These are phyloP conservation scores for Drosophila pseudotalamancana DNA, from an alignment of 2,888 invertebrate species.

Conservation along the genomic window DNA sequence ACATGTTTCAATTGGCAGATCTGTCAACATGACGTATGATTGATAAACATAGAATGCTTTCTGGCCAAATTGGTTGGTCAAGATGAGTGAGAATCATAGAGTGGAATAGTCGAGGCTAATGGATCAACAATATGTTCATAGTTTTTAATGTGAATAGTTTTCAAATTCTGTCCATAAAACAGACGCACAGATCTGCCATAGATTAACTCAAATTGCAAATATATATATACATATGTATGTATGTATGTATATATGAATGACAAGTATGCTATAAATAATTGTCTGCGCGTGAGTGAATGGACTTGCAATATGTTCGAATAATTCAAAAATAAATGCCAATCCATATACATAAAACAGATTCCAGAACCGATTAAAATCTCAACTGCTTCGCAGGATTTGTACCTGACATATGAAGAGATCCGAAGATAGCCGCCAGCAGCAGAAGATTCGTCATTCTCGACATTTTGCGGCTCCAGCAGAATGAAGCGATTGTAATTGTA, in stretches of 20 bases:
- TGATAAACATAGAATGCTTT: conserved; percentile 28
- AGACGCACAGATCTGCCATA: conserved; percentile 22
- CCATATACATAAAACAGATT: conserved; percentile 30
- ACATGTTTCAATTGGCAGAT: conserved; percentile 13
- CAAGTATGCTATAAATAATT: conserved; percentile 27
- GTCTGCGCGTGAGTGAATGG: conserved; percentile 17
- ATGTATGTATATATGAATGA: conserved; percentile 8
- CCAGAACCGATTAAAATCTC: conserved; percentile 6
- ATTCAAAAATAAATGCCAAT: too few species aligned
- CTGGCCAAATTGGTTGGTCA: conserved; percentile 26
- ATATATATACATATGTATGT: conserved; percentile 1
- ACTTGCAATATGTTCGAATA: conserved; percentile 26
- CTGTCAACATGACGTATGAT: conserved; percentile 56
- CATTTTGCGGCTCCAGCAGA: conserved; percentile 28
- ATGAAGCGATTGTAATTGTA: conserved; percentile 25
- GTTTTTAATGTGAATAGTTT: conserved; percentile 5
- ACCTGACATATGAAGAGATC: conserved; percentile 56
- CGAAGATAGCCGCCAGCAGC: conserved; percentile 57
- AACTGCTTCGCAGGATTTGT: conserved; percentile 16
- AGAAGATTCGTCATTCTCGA: conserved; percentile 53
- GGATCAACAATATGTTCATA: conserved; percentile 14
- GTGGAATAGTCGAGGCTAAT: conserved; percentile 31
- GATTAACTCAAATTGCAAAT: conserved; percentile 25
- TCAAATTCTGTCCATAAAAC: neutral
- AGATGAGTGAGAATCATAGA: too few species aligned